Evolutionary conservation across 2,888 invertebrate genomes (phyloP).

Genomic region (Xestia ashworthii): DNA sequence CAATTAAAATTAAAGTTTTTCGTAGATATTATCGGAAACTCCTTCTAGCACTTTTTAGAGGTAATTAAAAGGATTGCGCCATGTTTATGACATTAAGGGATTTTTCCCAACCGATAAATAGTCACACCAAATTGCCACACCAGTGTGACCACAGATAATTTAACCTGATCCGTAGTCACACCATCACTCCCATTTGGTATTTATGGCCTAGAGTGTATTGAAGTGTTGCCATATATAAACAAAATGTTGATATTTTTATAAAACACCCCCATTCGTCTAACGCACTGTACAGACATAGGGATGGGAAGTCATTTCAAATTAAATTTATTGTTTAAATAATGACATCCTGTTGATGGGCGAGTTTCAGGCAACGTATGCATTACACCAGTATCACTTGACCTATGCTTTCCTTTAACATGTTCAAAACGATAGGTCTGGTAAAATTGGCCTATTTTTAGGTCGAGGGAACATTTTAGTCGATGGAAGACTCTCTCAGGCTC

Average conservation of each 20-base stretch:
- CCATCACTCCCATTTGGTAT: too few relatives aligned
- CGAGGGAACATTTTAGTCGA: conserved; percentile 24
- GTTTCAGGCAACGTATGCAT: conserved; percentile 61
- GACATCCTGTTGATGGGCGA: conserved; percentile 76
- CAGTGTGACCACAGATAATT: too few relatives aligned
- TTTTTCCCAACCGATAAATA: too few relatives aligned
- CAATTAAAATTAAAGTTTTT: background rate
- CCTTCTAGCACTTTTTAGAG: background rate
- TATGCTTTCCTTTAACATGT: background rate
- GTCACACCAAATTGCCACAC: too few relatives aligned
- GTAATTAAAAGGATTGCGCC: background rate
- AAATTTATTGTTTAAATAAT: conserved; percentile 87
- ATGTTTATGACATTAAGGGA: background rate
- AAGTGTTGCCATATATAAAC: background rate
- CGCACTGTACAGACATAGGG: conserved; percentile 43
- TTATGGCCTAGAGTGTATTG: background rate
- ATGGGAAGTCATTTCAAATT: conserved; percentile 78
- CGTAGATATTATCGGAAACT: background rate
- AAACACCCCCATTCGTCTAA: conserved; percentile 29
- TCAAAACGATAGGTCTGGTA: conserved; percentile 3
- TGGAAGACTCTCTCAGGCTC: background rate
- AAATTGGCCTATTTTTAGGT: background rate
- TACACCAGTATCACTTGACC: conserved; percentile 19
- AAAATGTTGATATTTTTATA: background rate
- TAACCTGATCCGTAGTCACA: too few relatives aligned